Evolutionary conservation across 1,140 invertebrate genomes (phyloP), one percentile per base, ranked within the genome.

Genomic region (Wasmannia auropunctata): DNA sequence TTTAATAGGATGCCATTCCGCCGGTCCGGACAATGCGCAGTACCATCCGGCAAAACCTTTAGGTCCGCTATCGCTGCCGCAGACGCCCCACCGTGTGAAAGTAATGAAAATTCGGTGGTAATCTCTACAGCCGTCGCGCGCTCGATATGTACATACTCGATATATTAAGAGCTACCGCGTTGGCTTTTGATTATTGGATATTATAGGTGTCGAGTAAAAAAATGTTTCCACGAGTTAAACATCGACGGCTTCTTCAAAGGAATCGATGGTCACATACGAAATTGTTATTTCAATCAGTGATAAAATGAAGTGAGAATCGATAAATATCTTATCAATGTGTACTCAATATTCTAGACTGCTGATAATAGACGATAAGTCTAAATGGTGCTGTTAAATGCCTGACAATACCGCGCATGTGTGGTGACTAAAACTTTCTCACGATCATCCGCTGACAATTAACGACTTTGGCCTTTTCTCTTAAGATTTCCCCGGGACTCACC

Each of bases 1-100:
- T 91, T 91, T 91, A 91, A 91, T 91, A 90, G 89, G 60, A 90
- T 91, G 89, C 89, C 83, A 86, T 84, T 88, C 89, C 34, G 31
- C n/a, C 16, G 56, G 56, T 58, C 86, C 51, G 88, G 65, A 88
- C 83, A 91, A 90, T 88, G 86, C 74, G 37, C 74, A 22, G 69
- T 25, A 67, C 56, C 43, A 70, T 60, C 56, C 60, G 37, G 43
- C 54, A 28, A 22, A 89, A 86, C 76, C 76, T 89, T 62, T 22
- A 60, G 34, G 62, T 72, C 51, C 46, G 75, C 58, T 62, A 49
- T 76, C 51, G 77, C 34, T 31, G 40, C 22, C 65, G 65, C 87
- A 54, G 46, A 85, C 86, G 25, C 4, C 58, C 65, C 56, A 22
- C 37, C 14, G 56, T 69, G 74, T 37, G 37, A 75, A 86, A 86